Evolutionary conservation across 2,888 invertebrate species (phyloP), one percentile per base, ranked within the genome.

Genomic region (Atrina japonica): DNA sequence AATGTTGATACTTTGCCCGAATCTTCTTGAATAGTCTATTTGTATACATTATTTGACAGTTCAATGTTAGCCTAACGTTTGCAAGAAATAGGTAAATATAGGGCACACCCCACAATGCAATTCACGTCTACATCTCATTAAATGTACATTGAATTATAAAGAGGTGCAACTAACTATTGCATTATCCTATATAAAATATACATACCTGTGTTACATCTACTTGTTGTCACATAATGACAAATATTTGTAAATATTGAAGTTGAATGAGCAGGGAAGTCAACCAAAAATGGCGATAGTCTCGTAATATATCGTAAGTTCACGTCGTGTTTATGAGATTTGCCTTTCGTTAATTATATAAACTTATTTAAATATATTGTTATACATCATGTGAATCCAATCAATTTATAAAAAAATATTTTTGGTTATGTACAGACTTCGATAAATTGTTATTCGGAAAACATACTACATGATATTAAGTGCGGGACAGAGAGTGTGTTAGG

Each of bases 271-370:
- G 66, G 60, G 67, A 67, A 66, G 58, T 67, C 49, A 52, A 50
- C 52, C 35, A 49, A 67, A 67, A 67, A 67, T 67, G 67, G 67
- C 67, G 67, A 67, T 47, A 47, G 25, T 56, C 56, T 56, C 56
- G 56, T 64, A 41, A 52, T n/a, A 64, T 77, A 75, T 75, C 77
- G 67, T 18, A 40, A 49, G n/a, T 49, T 71, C 71, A 58, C 76
- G 69, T 59, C 66, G n/a, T 2, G 1, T 35, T 23, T 25, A 59
- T 69, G 77, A 67, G 69, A 77, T 7, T 56, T 56, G 21, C 18
- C 16, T 16, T n/a, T n/a, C n/a, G n/a, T n/a, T n/a, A n/a, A n/a
- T n/a, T n/a, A n/a, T n/a, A n/a, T n/a, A n/a, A n/a, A n/a, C n/a
- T n/a, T n/a, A 35, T 7, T 35, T 35, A 11, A 35, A 35, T 7